Base-by-base conservation (phyloP, 2,888 invertebrate species). In the Athalia rosae region DNA sequence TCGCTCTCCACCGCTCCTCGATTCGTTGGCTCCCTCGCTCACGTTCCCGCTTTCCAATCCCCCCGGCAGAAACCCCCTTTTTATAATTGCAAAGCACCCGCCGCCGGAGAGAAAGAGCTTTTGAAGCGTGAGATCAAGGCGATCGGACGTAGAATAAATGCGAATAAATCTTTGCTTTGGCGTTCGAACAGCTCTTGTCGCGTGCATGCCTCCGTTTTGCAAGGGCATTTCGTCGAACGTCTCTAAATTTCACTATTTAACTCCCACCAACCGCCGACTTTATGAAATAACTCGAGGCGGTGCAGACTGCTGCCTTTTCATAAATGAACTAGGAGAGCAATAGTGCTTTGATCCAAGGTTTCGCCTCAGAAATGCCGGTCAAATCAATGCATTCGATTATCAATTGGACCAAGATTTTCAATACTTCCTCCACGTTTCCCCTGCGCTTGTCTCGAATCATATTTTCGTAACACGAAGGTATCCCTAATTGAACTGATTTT, bases 51-150 rank as follows among this genome's bases (percentile, higher is more conserved):
- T 58, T 56, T 45, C 56, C 76, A 45, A 63, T 7, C 69, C 61
- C 78, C 76, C 58, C 59, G 45, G 76, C 78, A 47, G 66, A 28
- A 43, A 64, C 78, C 66, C 79, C 81, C 84, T 84, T 84, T 84
- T 86, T 85, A 83, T 85, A 85, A 86, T 87, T 87, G 85, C 86
- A 84, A 87, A 87, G 80, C 83, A 80, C 79, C 84, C 81, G 81
- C 80, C 80, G 79, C 80, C 28, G 78, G 79, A 78, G 82, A 81
- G 81, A 76, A 79, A 64, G 58, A 80, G 78, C 81, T 83, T 83
- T 83, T 80, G 81, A 82, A 82, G 82, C 82, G 81, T 80, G 84
- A 84, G 83, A 84, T 84, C 82, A 80, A 79, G 80, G 82, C 79
- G 80, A 84, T 81, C 80, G 81, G 76, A 80, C 80, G 79, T 67